Evolutionary conservation across 2,113 vertebrate species (phyloP).

Genomic region (Heterotilapia buettikoferi): DNA sequence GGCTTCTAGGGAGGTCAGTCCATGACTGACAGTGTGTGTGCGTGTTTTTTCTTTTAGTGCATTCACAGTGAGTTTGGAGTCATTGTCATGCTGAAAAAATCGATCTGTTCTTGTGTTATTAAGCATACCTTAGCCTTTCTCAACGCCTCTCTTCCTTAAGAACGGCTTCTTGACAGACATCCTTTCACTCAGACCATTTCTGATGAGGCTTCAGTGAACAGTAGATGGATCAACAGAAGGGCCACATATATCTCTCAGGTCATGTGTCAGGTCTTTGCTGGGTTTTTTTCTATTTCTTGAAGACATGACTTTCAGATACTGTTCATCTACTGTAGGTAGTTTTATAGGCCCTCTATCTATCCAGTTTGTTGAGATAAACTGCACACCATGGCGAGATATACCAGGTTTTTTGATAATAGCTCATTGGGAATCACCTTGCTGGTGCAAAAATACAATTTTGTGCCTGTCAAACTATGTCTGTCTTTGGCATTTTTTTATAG

Average conservation of each 20-base stretch:
- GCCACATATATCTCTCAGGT: background rate
- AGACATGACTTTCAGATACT: background rate
- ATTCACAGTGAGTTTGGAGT: background rate
- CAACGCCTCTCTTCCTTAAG: background rate
- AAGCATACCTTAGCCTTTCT: background rate
- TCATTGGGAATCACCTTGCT: background rate
- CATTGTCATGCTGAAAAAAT: background rate
- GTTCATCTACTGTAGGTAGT: background rate
- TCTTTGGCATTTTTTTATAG: background rate
- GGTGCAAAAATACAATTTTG: background rate
- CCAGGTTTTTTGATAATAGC: background rate
- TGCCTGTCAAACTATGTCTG: background rate
- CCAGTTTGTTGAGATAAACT: background rate
- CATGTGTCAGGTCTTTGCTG: background rate
- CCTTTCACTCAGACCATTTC: background rate
- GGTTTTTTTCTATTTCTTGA: background rate
- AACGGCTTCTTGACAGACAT: background rate
- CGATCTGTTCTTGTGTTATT: background rate
- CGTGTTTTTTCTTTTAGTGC: background rate
- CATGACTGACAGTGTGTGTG: background rate
- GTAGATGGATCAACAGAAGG: background rate
- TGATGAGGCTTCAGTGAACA: background rate
- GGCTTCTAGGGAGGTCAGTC: background rate
- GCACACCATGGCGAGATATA: background rate
- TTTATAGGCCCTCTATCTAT: background rate